Percentiles rank a stretch among this genome's conserved stretches.
These are phyloP conservation scores for Drosophila littoralis DNA, from an alignment of 1,140 invertebrate genomes.

Conservation along the genomic window DNA sequence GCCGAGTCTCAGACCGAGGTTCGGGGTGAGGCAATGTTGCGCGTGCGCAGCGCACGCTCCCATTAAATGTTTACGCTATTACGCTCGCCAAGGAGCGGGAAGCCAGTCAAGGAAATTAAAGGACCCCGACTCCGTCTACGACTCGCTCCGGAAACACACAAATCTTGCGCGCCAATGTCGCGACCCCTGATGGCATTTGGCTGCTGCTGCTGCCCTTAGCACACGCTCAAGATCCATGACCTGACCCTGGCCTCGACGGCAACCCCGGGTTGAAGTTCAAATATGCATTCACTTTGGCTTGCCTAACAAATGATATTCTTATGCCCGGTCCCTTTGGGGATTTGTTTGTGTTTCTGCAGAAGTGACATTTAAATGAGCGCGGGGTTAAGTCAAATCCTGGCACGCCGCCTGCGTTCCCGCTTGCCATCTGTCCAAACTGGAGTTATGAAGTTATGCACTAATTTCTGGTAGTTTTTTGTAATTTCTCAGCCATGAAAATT, in stretches of 20 bases:
- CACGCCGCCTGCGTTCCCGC: constrained; percentile 43
- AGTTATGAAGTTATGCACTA: constrained; percentile 66
- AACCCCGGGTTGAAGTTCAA: constrained; percentile 35
- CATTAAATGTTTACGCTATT: constrained; percentile 78
- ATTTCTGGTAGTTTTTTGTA: constrained; percentile 64
- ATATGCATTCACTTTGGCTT: constrained; percentile 28
- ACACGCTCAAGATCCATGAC: constrained; percentile 42
- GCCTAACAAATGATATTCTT: constrained; percentile 71
- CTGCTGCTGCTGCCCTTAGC: constrained; percentile 40
- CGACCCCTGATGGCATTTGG: constrained; percentile 52
- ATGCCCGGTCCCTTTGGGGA: constrained; percentile 67
- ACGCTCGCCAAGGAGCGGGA: constrained; percentile 32
- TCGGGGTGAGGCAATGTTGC: constrained; percentile 66
- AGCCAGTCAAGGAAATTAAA: constrained; percentile 50
- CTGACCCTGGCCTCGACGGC: constrained; percentile 27
- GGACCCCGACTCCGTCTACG: constrained; percentile 26
- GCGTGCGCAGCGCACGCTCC: constrained; percentile 75
- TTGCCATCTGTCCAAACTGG: constrained; percentile 60
- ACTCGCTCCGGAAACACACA: constrained; percentile 64
- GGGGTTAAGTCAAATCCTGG: constrained; percentile 46
- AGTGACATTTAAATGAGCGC: constrained; percentile 72
- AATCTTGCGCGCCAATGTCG: constrained; percentile 69
- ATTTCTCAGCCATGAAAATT: constrained; percentile 58
- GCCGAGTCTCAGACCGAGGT: constrained; percentile 19
- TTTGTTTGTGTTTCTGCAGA: constrained; percentile 64